Base-by-base conservation (phyloP, 2,888 invertebrate genomes). In the Sphinx pinastri region DNA sequence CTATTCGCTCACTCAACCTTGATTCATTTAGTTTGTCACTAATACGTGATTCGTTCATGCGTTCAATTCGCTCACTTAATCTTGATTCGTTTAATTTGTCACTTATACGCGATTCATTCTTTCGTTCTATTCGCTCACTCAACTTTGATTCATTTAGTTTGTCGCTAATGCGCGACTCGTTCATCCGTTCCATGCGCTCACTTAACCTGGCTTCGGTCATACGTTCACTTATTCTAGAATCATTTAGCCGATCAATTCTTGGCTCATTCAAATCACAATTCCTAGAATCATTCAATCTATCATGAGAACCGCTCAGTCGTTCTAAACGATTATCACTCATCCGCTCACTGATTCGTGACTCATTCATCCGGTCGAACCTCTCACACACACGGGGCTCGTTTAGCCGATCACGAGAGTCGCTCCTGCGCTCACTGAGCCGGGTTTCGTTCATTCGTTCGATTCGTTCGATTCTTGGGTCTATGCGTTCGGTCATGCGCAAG, bases 181-280 rank as follows among this genome's bases (percentile, higher is more conserved):
- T 69, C 52, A 69, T 69, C 2, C 69, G 60, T 47, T 69, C 69
- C 45, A 69, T 13, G 13, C 84, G 79, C 25, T 86, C 88, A 68
- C 80, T 86, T 52, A 85, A 72, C 69, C 88, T 81, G 4, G 84
- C 78, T 68, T 88, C 89, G n/a, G 85, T 88, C 79, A 87, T 80
- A 72, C 89, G 78, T 16, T 88, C 90, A 72, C 84, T 83, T 54
- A 88, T 82, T 71, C 87, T 82, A 0, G 84, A 79, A 16, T 85
- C 87, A 16, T 83, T 86, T 71, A 84, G 74, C 59, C 68, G 68
- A 57, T 68, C 68, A 12, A 68, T 57, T 47, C 84, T 55, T 10
- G 55, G 78, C 19, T 86, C 88, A 69, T 79, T 84, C 54, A 85
- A 73, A n/a, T 85, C 87, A 19, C 83, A 86, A 71, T 76, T 75